Conservation (phyloP, 2,113 vertebrate species). For the Zosterops japonicus region DNA sequence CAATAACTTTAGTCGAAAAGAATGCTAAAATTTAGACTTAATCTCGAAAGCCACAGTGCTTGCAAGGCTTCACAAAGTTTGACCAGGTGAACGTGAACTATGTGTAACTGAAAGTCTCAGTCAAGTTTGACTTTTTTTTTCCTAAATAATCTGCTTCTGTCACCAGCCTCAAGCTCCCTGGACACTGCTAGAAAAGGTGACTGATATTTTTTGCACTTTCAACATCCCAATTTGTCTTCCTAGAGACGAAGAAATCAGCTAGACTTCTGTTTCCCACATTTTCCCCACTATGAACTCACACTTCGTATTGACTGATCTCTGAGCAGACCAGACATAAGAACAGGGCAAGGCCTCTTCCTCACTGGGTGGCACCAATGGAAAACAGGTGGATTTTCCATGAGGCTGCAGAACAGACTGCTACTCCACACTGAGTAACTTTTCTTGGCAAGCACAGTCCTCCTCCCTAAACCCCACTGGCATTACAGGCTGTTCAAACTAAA, state of each 20-base stretch:
- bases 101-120: neutral
- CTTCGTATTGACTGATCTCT: neutral
- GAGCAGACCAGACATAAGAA: neutral
- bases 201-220: neutral
- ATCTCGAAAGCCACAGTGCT: neutral
- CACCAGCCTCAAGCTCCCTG: neutral
- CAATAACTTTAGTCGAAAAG: neutral
- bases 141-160: neutral
- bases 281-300: rapidly evolving
- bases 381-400: neutral
- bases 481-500: neutral
- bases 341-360: neutral
- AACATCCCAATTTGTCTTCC: neutral
- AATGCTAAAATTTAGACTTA: neutral
- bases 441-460: neutral
- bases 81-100: neutral
- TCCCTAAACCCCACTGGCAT: rapidly evolving
- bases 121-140: neutral
- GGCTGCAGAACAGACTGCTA: neutral
- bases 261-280: rapidly evolving
- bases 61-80: neutral
- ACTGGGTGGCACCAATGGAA: rapidly evolving
- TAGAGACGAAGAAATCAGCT: neutral
- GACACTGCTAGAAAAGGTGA: neutral
- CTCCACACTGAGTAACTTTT: neutral